Evolutionary conservation across 2,113 vertebrate species (phyloP).

Genomic region (Emydura subglobosa): DNA sequence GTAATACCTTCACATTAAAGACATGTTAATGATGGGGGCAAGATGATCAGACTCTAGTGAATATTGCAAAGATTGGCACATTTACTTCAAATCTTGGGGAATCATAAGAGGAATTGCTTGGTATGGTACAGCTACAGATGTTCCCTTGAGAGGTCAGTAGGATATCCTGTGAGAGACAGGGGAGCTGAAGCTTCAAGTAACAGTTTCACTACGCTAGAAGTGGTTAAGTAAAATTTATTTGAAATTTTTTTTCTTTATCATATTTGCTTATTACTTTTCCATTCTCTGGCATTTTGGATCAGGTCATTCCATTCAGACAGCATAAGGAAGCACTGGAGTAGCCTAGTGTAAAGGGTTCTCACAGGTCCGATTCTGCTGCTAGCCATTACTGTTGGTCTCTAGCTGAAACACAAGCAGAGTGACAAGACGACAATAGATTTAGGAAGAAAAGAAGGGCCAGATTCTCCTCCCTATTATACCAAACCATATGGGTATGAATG

Average conservation of each 20-base stretch:
- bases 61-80: constrained; percentile 16
- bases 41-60: background rate
- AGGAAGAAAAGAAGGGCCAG: background rate
- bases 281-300: background rate
- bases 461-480: too few species aligned
- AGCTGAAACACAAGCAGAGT: background rate
- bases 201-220: background rate
- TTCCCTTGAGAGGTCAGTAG: background rate
- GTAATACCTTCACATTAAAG: constrained; percentile 14
- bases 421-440: background rate
- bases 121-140: background rate
- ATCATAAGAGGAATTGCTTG: background rate
- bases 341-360: background rate
- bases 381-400: background rate
- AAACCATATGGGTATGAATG: background rate
- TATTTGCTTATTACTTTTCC: background rate
- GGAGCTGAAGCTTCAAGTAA: background rate
- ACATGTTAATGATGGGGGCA: background rate
- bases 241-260: background rate
- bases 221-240: background rate
- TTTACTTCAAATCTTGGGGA: background rate
- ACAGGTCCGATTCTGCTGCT: background rate
- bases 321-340: background rate
- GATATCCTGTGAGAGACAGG: background rate
- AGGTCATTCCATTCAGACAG: background rate